A percentile compares a stretch with the other conserved stretches of the same genome.
Evolutionary conservation across 2,113 vertebrate species (phyloP).

Genomic region (Sorex araneus): DNA sequence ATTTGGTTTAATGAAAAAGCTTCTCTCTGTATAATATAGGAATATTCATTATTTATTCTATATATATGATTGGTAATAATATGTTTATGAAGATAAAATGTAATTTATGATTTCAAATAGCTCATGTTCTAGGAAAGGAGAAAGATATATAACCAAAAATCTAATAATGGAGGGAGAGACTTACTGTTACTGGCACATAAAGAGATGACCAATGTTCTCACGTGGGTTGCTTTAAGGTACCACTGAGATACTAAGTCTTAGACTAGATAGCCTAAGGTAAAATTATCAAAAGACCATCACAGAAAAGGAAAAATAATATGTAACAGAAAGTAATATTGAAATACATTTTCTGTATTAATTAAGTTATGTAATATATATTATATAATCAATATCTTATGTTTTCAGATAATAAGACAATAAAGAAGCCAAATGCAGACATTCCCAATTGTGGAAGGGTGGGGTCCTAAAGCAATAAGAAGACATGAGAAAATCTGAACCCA

Average conservation of each 20-base stretch:
- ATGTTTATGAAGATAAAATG: slow-evolving; percentile 33
- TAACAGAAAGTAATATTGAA: no score
- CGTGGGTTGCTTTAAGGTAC: not conserved
- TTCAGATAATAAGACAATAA: not conserved
- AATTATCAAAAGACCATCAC: not conserved
- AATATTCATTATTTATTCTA: slow-evolving; percentile 16
- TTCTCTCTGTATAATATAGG: not conserved
- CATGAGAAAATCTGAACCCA: not conserved
- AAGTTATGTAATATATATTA: no score
- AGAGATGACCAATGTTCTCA: not conserved
- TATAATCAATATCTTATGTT: no score
- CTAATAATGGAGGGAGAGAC: not conserved
- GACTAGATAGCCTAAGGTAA: not conserved
- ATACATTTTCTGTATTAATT: no score
- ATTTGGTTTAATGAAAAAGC: slow-evolving; percentile 48
- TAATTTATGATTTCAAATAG: not conserved
- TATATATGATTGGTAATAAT: slow-evolving; percentile 14
- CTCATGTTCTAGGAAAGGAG: not conserved
- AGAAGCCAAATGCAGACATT: not conserved
- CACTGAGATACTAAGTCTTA: not conserved
- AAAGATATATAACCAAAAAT: not conserved
- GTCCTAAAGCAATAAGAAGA: not conserved
- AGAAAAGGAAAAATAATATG: not conserved
- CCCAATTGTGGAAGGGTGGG: no score
- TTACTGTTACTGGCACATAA: not conserved